Percentiles rank a stretch among this genome's conserved stretches.
phyloP scores from a whole-genome alignment of 2,888 invertebrate species.

The Acleris holmiana region DNA sequence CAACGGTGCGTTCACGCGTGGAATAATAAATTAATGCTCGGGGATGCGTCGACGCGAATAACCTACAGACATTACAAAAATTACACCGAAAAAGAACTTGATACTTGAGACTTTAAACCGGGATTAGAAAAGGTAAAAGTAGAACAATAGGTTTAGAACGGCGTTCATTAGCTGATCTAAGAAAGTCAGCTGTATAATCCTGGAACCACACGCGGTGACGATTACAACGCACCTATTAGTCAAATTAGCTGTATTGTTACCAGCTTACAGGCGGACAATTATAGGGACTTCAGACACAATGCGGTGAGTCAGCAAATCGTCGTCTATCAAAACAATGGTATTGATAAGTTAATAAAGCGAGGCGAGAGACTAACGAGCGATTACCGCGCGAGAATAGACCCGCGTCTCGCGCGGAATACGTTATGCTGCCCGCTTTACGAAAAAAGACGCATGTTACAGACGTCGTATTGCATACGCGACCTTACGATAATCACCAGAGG shows the following conservation, averaged over 20 bases:
- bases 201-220: constrained; percentile 81
- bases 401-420: constrained; percentile 68
- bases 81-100: constrained; percentile 21
- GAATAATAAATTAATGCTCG: constrained; percentile 74
- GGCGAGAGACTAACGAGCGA: constrained; percentile 78
- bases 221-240: constrained; percentile 84
- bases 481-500: too few species aligned
- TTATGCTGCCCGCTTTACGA: constrained; percentile 47
- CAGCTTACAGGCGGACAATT: constrained; percentile 80
- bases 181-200: constrained; percentile 72
- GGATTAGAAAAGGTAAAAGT: constrained; percentile 52
- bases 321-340: constrained; percentile 84
- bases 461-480: too few species aligned
- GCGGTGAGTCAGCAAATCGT: constrained; percentile 80
- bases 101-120: constrained; percentile 33
- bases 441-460: too few species aligned
- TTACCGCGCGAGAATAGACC: constrained; percentile 68
- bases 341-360: constrained; percentile 83
- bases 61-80: constrained; percentile 34
- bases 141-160: constrained; percentile 75
- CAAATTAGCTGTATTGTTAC: constrained; percentile 84
- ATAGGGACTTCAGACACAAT: constrained; percentile 73
- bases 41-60: constrained; percentile 37
- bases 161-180: constrained; percentile 70
- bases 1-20: constrained; percentile 70